Conservation (phyloP, 1,140 invertebrate species). For the Drosophila biarmipes region DNA sequence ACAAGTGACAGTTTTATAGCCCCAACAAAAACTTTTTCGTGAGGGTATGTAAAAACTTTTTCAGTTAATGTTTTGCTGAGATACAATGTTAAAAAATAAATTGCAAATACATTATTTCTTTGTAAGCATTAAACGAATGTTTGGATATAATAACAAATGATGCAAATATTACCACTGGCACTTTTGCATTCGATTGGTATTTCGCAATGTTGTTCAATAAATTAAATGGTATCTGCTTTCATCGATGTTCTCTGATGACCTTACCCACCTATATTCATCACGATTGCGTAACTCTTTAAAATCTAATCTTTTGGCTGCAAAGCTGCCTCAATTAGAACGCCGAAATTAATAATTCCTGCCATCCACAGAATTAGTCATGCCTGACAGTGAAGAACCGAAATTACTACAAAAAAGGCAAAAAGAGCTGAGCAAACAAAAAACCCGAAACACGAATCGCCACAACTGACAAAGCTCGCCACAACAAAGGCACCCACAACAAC, state of each 20-base stretch:
- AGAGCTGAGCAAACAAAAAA: conserved; percentile 25
- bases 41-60: conserved; percentile 17
- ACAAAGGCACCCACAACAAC: conserved; percentile 15
- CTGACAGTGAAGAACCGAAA: conserved; percentile 12
- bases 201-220: conserved; percentile 1
- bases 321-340: conserved; percentile 22
- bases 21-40: conserved; percentile 58
- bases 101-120: background rate
- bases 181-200: background rate
- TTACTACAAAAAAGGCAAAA: conserved; percentile 12
- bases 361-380: conserved; percentile 38
- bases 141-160: background rate
- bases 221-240: conserved; percentile 10
- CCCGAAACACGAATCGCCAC: conserved; percentile 23
- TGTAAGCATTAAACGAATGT: background rate
- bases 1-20: conserved; percentile 63
- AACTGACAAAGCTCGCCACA: conserved; percentile 25
- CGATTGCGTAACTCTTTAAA: conserved; percentile 13
- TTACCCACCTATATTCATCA: conserved; percentile 2
- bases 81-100: background rate
- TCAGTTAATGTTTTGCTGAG: background rate
- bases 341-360: conserved; percentile 27
- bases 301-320: conserved; percentile 25
- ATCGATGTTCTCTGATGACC: conserved; percentile 9
- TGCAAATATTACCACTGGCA: no score